phyloP scores from a whole-genome alignment of 1,140 invertebrate genomes.

The Atopsyche davidsoni region DNA sequence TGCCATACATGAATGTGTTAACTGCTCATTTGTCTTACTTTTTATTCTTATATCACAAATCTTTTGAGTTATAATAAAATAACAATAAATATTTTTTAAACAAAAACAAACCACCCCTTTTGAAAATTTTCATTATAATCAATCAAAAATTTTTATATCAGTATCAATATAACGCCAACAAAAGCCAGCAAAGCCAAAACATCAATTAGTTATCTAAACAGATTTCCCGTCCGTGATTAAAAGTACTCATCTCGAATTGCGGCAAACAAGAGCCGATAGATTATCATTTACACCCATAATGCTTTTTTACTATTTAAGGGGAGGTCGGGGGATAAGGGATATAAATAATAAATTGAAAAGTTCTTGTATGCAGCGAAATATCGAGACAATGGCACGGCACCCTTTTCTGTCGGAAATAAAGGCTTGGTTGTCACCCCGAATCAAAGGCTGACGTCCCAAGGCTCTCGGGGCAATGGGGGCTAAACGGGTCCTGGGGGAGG shows the following conservation, averaged over 20 bases:
- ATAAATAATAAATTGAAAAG: slow-evolving; percentile 31
- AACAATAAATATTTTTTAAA: too few relatives aligned
- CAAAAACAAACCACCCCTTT: too few relatives aligned
- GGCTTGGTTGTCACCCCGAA: slow-evolving; percentile 28
- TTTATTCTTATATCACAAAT: too few relatives aligned
- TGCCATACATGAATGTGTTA: too few relatives aligned
- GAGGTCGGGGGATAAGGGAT: slow-evolving; percentile 27
- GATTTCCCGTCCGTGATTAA: slow-evolving; percentile 23
- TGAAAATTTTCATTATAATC: too few relatives aligned
- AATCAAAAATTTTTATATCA: too few relatives aligned
- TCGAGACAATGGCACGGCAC: slow-evolving; percentile 25
- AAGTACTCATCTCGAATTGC: slow-evolving; percentile 7
- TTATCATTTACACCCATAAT: slow-evolving; percentile 14
- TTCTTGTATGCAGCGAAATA: slow-evolving; percentile 22
- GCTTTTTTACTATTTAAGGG: slow-evolving; percentile 25
- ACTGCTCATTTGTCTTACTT: too few relatives aligned
- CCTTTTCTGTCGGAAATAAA: slow-evolving; percentile 23
- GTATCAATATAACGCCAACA: too few relatives aligned
- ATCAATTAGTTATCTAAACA: slow-evolving; percentile 26
- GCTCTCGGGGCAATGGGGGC: slow-evolving; percentile 12
- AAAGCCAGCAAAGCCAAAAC: slow-evolving; percentile 14
- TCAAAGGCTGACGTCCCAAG: slow-evolving; percentile 13
- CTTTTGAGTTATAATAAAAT: too few relatives aligned
- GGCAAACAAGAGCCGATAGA: neutral
- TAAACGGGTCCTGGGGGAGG: slow-evolving; percentile 3